These are phyloP conservation scores for Xenops minutus DNA, from an alignment of 2,797 vertebrate genomes.

Conservation along the genomic window DNA sequence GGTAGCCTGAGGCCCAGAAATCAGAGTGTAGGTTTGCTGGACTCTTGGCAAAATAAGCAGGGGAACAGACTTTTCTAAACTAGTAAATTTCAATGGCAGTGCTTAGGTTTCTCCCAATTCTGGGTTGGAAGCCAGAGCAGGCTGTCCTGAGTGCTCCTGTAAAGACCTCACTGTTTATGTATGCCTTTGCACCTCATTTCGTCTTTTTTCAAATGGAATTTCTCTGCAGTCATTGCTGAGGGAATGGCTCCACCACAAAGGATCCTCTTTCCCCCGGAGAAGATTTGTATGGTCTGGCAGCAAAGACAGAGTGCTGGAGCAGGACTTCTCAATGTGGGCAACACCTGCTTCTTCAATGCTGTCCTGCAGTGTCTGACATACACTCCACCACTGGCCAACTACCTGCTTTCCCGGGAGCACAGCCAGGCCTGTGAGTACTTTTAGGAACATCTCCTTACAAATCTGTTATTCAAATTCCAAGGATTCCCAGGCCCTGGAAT, in stretches of 20 bases:
- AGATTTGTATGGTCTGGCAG: slow-evolving; percentile 87
- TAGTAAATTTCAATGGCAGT: not conserved
- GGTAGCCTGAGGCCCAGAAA: not conserved
- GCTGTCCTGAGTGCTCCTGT: not conserved
- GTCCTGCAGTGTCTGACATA: slow-evolving; percentile 92
- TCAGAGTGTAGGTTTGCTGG: not conserved
- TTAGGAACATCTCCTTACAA: too few species aligned
- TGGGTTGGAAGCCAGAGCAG: not conserved
- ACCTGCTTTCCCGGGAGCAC: not conserved
- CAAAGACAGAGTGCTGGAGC: slow-evolving; percentile 85
- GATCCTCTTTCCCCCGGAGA: slow-evolving; percentile 86
- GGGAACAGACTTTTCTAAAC: not conserved
- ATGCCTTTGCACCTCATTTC: fast-evolving
- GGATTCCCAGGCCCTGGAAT: not conserved
- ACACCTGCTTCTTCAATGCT: slow-evolving; percentile 91
- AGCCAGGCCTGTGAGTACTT: not conserved
- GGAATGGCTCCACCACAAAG: slow-evolving; percentile 85
- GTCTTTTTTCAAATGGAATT: not conserved
- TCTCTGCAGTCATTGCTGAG: slow-evolving; percentile 75
- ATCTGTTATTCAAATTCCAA: not conserved
- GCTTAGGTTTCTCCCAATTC: not conserved
- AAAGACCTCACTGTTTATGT: too few species aligned
- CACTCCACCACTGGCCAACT: slow-evolving; percentile 86
- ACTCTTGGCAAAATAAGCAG: not conserved
- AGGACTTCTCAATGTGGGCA: slow-evolving; percentile 90